These are phyloP conservation scores for Xiphias gladius DNA, from an alignment of 2,113 vertebrate species.

Conservation along the genomic window DNA sequence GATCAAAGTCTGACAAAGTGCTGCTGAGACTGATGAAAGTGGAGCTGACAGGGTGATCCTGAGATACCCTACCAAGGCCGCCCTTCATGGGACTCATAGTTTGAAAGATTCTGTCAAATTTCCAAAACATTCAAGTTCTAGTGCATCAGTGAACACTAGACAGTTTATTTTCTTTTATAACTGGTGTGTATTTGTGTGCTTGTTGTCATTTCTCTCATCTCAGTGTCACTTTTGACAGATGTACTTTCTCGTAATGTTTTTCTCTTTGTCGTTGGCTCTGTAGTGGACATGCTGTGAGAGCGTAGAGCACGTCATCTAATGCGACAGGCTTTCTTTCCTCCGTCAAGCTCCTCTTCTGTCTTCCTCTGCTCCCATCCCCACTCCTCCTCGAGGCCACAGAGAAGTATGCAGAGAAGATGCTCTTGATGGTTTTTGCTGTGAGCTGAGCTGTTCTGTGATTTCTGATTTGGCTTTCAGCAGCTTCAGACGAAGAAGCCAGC, in stretches of 20 bases:
- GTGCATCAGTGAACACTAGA: not conserved
- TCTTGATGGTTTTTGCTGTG: slow-evolving; percentile 44
- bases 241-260: slow-evolving; percentile 27
- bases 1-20: not conserved
- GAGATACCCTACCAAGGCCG: slow-evolving; percentile 11
- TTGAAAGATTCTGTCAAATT: slow-evolving; percentile 20
- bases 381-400: slow-evolving; percentile 53
- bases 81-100: not conserved
- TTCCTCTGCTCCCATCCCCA: slow-evolving; percentile 17
- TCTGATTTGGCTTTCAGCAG: slow-evolving; percentile 65
- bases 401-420: slow-evolving; percentile 50
- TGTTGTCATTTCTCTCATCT: slow-evolving; percentile 38
- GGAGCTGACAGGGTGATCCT: not conserved
- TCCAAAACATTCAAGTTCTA: not conserved
- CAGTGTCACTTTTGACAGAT: slow-evolving; percentile 16
- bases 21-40: slow-evolving; percentile 1
- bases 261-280: slow-evolving; percentile 36
- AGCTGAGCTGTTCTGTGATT: slow-evolving; percentile 65
- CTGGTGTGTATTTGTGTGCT: slow-evolving; percentile 13
- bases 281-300: slow-evolving; percentile 42
- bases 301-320: slow-evolving; percentile 51
- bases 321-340: slow-evolving; percentile 58
- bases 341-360: slow-evolving; percentile 38
- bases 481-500: slow-evolving; percentile 43
- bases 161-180: slow-evolving; percentile 1